Percentiles rank a stretch among this genome's conserved stretches.
These are phyloP conservation scores for Coptotermes formosanus DNA, from an alignment of 1,140 invertebrate species.

Conservation along the genomic window DNA sequence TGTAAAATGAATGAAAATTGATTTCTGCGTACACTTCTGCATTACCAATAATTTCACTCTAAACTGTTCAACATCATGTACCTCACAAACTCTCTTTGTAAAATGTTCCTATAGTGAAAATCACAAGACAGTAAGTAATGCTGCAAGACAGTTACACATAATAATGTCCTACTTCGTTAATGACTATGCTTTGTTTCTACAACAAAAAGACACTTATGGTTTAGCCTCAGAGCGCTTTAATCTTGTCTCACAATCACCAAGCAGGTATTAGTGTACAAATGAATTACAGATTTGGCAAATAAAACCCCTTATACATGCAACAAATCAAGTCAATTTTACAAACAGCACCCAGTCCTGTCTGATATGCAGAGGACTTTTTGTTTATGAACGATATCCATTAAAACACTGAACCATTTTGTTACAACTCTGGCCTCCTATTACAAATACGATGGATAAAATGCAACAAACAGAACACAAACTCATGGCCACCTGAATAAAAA, in stretches of 20 bases:
- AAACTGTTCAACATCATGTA: no score
- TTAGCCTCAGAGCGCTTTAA: conserved; percentile 15
- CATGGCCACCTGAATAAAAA: not conserved
- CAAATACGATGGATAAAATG: not conserved
- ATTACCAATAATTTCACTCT: no score
- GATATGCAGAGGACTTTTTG: not conserved
- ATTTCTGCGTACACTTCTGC: no score
- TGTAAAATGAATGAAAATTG: no score
- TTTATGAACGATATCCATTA: not conserved
- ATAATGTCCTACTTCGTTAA: no score
- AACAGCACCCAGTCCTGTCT: not conserved
- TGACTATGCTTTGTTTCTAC: not conserved
- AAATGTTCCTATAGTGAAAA: no score
- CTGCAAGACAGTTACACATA: no score
- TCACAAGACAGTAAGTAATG: no score
- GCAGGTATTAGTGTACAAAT: conserved; percentile 9
- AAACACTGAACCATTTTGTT: no score
- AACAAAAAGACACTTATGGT: not conserved
- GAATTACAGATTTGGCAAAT: not conserved
- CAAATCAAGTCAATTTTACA: not conserved
- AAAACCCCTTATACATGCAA: not conserved
- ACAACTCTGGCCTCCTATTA: not conserved
- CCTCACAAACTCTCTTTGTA: no score
- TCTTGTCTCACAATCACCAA: conserved; percentile 28
- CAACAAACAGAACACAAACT: not conserved